These are phyloP conservation scores for Mythimna loreyi DNA, from an alignment of 2,888 invertebrate species.

Conservation along the genomic window DNA sequence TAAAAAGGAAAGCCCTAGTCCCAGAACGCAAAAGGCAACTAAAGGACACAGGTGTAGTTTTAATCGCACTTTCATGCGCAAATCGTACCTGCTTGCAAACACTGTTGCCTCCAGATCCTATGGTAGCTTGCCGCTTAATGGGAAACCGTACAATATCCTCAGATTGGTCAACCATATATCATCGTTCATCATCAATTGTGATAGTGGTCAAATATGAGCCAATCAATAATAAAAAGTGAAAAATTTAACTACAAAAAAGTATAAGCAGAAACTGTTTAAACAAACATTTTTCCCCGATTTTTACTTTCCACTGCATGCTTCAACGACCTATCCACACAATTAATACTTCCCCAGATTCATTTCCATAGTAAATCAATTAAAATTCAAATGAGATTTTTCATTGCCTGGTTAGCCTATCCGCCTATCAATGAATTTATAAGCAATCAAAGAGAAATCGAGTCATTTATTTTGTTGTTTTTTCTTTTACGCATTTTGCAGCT, in stretches of 20 bases:
- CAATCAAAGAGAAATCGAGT: slow-evolving; percentile 40
- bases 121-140: too few species aligned
- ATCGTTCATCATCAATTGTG: too few species aligned
- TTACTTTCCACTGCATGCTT: slow-evolving; percentile 24
- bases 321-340: slow-evolving; percentile 32
- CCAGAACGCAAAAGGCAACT: too few species aligned
- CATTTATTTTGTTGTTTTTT: slow-evolving; percentile 29
- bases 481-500: slow-evolving; percentile 1
- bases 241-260: not conserved
- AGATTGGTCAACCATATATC: too few species aligned
- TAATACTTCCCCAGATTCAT: slow-evolving; percentile 57
- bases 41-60: too few species aligned
- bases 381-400: slow-evolving; percentile 75
- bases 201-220: too few species aligned
- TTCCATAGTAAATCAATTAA: slow-evolving; percentile 74
- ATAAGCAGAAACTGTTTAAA: slow-evolving; percentile 5
- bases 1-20: too few species aligned
- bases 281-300: slow-evolving; percentile 13
- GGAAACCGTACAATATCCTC: too few species aligned
- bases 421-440: slow-evolving; percentile 62
- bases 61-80: too few species aligned
- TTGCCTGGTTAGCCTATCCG: slow-evolving; percentile 56
- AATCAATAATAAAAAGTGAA: not conserved
- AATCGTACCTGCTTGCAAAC: too few species aligned
- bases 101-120: too few species aligned